Conservation (phyloP, 2,113 vertebrate species). For the Mionectes macconnelli region DNA sequence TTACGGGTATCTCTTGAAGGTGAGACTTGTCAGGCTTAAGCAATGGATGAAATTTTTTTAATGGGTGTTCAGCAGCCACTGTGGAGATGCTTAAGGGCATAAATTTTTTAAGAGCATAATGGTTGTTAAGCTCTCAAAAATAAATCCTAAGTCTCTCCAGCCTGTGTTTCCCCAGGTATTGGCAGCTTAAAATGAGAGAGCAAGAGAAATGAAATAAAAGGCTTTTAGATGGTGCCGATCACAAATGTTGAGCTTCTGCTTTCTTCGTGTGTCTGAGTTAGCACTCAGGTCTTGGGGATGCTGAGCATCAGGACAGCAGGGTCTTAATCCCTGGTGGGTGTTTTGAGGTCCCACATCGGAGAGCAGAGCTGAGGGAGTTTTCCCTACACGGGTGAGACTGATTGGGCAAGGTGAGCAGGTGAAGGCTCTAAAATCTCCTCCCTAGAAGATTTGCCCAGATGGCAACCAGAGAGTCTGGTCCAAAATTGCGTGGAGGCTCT, state of each 20-base stretch:
- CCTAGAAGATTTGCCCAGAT: neutral
- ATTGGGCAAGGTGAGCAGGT: neutral
- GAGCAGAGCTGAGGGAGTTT: neutral
- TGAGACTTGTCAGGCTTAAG: conserved; percentile 59
- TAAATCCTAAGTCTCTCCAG: conserved; percentile 38
- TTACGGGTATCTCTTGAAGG: conserved; percentile 30
- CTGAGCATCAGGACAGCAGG: neutral
- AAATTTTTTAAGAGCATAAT: conserved; percentile 62
- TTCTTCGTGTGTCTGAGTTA: neutral
- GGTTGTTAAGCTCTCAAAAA: conserved; percentile 62
- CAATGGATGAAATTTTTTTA: conserved; percentile 44
- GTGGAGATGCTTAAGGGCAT: conserved; percentile 61
- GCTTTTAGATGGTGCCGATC: neutral
- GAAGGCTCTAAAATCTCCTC: neutral
- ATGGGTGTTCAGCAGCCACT: conserved; percentile 51
- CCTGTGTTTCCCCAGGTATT: conserved; percentile 41
- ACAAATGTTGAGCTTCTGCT: neutral
- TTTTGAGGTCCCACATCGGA: neutral
- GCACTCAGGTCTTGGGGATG: neutral
- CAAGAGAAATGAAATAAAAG: neutral
- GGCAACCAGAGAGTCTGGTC: neutral
- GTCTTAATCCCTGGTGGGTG: neutral
- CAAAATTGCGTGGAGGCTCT: neutral
- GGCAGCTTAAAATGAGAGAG: neutral
- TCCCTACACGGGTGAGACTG: accelerated